These are phyloP conservation scores for Mormyrus iriodes DNA, from an alignment of 2,113 vertebrate genomes.

Conservation along the genomic window DNA sequence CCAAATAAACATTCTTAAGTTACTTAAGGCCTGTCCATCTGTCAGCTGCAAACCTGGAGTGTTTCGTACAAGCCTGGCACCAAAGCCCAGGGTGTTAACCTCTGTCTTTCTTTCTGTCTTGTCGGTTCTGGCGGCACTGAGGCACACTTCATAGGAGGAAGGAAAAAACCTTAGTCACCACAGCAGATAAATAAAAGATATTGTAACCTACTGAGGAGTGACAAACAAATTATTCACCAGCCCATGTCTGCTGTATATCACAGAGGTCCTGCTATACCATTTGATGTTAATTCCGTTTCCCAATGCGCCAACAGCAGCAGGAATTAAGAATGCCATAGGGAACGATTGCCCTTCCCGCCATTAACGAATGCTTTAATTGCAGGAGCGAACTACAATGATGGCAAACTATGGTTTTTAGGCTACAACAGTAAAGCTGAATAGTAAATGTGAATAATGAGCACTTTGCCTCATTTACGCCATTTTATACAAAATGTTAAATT, in stretches of 20 bases:
- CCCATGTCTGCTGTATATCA: neutral
- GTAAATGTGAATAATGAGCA: neutral
- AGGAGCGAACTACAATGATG: neutral
- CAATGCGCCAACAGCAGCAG: neutral
- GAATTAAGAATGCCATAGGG: neutral
- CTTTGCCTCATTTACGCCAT: neutral
- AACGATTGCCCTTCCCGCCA: neutral
- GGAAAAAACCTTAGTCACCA: neutral
- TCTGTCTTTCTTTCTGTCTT: neutral
- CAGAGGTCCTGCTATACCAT: neutral
- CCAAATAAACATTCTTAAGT: neutral
- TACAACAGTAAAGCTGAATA: neutral
- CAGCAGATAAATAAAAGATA: conserved; percentile 12
- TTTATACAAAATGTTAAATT: neutral
- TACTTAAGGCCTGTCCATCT: neutral
- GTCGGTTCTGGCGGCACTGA: neutral
- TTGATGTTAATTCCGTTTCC: neutral
- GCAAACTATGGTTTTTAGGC: neutral
- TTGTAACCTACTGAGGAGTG: neutral
- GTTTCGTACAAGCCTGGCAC: neutral
- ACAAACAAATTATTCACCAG: conserved; percentile 9
- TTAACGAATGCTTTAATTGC: neutral
- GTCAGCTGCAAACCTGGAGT: neutral
- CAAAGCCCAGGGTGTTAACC: neutral
- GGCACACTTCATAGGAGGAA: neutral